Percentiles rank a stretch among this genome's conserved stretches.
Conservation (phyloP, 2,113 vertebrate genomes). For the Sitta europaea region DNA sequence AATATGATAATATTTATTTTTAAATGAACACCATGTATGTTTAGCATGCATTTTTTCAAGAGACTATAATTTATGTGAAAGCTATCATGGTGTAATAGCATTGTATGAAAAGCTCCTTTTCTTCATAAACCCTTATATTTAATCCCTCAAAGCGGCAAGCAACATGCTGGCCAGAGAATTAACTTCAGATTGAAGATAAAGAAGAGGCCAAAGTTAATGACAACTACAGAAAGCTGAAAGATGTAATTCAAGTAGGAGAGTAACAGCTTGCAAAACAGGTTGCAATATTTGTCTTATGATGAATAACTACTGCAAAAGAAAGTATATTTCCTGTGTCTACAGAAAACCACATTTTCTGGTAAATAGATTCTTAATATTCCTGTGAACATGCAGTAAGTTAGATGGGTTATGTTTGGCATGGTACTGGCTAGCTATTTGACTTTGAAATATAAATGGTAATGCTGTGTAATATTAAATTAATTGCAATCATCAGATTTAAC, state of each 20-base stretch:
- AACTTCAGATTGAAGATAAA: slow-evolving; percentile 81
- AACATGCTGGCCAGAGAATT: slow-evolving; percentile 76
- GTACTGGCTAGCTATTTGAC: not conserved
- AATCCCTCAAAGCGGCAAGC: slow-evolving; percentile 76
- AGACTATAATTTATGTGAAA: slow-evolving; percentile 76
- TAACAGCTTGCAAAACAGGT: slow-evolving; percentile 58
- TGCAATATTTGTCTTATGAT: not conserved
- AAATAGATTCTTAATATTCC: slow-evolving; percentile 18
- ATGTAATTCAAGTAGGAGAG: slow-evolving; percentile 56
- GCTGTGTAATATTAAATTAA: not conserved
- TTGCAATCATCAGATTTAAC: not conserved
- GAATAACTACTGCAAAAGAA: slow-evolving; percentile 14
- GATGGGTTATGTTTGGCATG: not conserved
- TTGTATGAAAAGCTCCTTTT: slow-evolving; percentile 82
- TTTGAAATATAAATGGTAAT: not conserved
- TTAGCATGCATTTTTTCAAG: slow-evolving; percentile 56
- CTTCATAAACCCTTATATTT: slow-evolving; percentile 79
- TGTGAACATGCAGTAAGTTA: not conserved
- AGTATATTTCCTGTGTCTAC: slow-evolving; percentile 3
- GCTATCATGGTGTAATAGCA: slow-evolving; percentile 79
- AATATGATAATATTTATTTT: slow-evolving; percentile 67
- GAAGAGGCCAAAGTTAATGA: slow-evolving; percentile 74
- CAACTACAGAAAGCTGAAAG: slow-evolving; percentile 63
- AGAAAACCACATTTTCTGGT: slow-evolving; percentile 12
- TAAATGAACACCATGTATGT: slow-evolving; percentile 71